Evolutionary conservation across 1,140 invertebrate species (phyloP).

Genomic region (Euborellia annulipes): DNA sequence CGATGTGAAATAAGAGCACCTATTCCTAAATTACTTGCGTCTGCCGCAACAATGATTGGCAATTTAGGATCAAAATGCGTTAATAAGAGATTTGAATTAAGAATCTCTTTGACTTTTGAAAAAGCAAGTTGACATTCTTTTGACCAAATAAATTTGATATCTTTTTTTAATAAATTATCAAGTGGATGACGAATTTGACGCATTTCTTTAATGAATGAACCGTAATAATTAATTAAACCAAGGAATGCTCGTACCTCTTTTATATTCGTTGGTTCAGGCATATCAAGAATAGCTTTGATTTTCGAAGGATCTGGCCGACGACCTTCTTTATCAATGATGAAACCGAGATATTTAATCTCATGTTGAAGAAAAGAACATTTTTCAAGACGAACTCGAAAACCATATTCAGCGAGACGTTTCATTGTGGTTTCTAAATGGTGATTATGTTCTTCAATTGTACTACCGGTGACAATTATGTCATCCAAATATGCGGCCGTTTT

Average conservation of each 20-base stretch:
- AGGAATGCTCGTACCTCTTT: constrained; percentile 18
- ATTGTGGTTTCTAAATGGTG: constrained; percentile 12
- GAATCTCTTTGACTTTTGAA: neutral
- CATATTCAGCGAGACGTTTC: constrained; percentile 11
- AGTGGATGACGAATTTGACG: constrained; percentile 16
- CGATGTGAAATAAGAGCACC: constrained; percentile 30
- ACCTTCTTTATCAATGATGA: constrained; percentile 19
- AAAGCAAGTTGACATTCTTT: neutral
- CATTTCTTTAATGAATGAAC: constrained; percentile 19
- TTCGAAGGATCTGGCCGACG: constrained; percentile 25
- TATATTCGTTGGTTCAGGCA: constrained; percentile 15
- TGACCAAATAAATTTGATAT: constrained; percentile 19
- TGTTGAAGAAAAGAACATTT: constrained; percentile 19
- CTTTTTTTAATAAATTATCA: constrained; percentile 17
- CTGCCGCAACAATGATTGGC: constrained; percentile 31
- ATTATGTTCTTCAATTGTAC: constrained; percentile 12
- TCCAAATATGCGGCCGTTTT: constrained; percentile 18
- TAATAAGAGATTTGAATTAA: constrained; percentile 13
- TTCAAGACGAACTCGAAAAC: constrained; percentile 4
- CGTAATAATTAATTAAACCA: constrained; percentile 21
- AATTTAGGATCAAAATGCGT: constrained; percentile 27
- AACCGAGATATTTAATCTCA: constrained; percentile 20
- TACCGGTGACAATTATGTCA: constrained; percentile 17
- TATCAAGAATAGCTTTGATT: constrained; percentile 21
- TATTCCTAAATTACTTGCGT: constrained; percentile 26